These are phyloP conservation scores for Uloborus diversus DNA, from an alignment of 1,140 invertebrate species.

Conservation along the genomic window DNA sequence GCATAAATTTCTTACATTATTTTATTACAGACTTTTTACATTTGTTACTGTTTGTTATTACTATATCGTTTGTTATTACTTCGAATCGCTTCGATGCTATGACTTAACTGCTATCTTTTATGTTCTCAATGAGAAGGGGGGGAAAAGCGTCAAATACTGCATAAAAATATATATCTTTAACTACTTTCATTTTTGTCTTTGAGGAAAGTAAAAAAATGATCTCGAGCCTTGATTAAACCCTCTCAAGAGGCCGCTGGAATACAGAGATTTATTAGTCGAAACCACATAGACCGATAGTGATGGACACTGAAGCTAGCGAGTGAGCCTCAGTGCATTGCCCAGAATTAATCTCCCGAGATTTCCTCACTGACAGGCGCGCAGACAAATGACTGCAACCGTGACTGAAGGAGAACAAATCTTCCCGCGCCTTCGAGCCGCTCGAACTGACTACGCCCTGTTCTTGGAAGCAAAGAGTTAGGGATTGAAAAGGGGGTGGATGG, in stretches of 20 bases:
- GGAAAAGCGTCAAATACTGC: too few species aligned
- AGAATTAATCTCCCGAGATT: slow-evolving; percentile 46
- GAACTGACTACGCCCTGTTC: background rate
- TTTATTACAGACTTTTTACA: too few species aligned
- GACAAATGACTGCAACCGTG: slow-evolving; percentile 47
- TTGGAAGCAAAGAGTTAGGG: background rate
- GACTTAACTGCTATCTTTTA: too few species aligned
- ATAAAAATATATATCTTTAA: too few species aligned
- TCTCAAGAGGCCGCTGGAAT: background rate
- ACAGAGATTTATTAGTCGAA: slow-evolving; percentile 39
- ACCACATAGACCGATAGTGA: slow-evolving; percentile 43
- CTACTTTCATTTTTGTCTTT: too few species aligned
- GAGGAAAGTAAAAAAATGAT: too few species aligned
- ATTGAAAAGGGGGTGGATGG: background rate
- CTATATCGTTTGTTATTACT: too few species aligned
- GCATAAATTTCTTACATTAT: too few species aligned
- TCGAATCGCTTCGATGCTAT: too few species aligned
- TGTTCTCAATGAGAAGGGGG: too few species aligned
- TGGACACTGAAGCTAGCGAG: slow-evolving; percentile 39
- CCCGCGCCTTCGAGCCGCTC: background rate
- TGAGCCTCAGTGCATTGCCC: slow-evolving; percentile 18
- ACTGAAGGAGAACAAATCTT: slow-evolving; percentile 47
- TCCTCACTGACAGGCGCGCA: slow-evolving; percentile 33
- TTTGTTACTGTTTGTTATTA: too few species aligned
- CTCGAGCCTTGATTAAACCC: slow-evolving; percentile 20